These are phyloP conservation scores for Sapayoa aenigma DNA, from an alignment of 2,113 vertebrate genomes.

Conservation along the genomic window DNA sequence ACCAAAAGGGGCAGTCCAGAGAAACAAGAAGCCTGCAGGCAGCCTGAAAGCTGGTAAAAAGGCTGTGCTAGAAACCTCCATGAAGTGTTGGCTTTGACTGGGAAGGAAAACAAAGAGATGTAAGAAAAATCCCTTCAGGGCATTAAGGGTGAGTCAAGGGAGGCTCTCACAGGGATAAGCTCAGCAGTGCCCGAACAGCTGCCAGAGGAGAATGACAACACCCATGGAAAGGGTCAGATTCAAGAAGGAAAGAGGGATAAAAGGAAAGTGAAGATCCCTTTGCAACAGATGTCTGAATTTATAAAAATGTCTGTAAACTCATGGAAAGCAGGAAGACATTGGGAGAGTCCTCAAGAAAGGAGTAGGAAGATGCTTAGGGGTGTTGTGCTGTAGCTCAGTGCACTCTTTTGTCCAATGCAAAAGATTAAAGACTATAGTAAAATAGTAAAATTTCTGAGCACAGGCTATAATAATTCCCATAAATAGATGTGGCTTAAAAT, in stretches of 20 bases:
- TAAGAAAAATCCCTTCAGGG: slow-evolving; percentile 15
- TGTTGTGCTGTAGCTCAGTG: not conserved
- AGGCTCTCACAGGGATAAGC: not conserved
- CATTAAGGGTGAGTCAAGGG: not conserved
- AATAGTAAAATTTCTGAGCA: not conserved
- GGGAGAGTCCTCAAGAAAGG: not conserved
- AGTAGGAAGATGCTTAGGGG: not conserved
- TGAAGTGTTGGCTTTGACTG: not conserved
- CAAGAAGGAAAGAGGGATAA: not conserved
- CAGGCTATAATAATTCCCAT: not conserved
- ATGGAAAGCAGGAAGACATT: not conserved
- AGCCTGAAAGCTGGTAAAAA: not conserved
- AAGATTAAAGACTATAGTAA: not conserved
- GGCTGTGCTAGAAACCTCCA: not conserved
- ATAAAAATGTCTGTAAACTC: not conserved
- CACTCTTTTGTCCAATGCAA: not conserved
- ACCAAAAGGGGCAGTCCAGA: not conserved
- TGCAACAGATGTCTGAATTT: not conserved
- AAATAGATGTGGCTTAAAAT: not conserved
- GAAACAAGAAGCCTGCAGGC: not conserved
- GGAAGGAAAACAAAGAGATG: slow-evolving; percentile 11
- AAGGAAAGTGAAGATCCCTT: not conserved
- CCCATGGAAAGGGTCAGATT: not conserved
- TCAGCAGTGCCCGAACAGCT: not conserved
- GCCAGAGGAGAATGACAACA: not conserved